Evolutionary conservation across 2,888 invertebrate species (phyloP).

Genomic region (Hydroisotoma schaefferi): DNA sequence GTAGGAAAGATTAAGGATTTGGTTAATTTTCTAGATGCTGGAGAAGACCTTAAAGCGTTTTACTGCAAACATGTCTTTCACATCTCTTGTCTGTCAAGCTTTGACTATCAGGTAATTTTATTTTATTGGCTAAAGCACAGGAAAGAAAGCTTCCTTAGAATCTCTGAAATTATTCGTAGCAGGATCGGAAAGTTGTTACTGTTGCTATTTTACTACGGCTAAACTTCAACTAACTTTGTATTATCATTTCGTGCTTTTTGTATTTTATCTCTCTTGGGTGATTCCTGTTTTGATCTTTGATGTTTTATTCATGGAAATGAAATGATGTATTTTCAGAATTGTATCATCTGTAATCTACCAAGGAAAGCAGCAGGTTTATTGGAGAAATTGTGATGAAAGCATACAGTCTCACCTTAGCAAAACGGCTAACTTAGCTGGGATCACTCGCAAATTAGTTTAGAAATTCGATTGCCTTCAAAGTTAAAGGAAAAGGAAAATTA

Average conservation of each 20-base stretch:
- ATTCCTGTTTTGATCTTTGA: constrained; percentile 2
- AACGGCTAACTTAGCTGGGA: not conserved
- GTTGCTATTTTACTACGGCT: not conserved
- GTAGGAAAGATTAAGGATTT: no score
- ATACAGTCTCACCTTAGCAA: not conserved
- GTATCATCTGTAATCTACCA: constrained; percentile 56
- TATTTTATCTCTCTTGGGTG: not conserved
- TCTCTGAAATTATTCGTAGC: no score
- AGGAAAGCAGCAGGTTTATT: constrained; percentile 42
- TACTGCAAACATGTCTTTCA: constrained; percentile 89
- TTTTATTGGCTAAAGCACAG: no score
- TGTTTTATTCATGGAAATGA: constrained; percentile 17
- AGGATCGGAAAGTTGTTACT: not conserved
- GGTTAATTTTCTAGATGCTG: constrained; percentile 61
- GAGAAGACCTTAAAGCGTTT: constrained; percentile 72
- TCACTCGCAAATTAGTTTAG: not conserved
- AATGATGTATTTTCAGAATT: constrained; percentile 54
- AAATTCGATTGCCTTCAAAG: constrained; percentile 10
- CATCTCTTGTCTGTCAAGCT: constrained; percentile 67
- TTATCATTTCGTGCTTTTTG: not conserved
- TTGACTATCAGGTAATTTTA: constrained; percentile 44
- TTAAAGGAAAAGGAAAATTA: constrained; percentile 7
- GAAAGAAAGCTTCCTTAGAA: no score
- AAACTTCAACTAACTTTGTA: not conserved
- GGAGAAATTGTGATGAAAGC: constrained; percentile 42